Evolutionary conservation across 2,888 invertebrate genomes (phyloP).

Genomic region (Terebella lapidaria): DNA sequence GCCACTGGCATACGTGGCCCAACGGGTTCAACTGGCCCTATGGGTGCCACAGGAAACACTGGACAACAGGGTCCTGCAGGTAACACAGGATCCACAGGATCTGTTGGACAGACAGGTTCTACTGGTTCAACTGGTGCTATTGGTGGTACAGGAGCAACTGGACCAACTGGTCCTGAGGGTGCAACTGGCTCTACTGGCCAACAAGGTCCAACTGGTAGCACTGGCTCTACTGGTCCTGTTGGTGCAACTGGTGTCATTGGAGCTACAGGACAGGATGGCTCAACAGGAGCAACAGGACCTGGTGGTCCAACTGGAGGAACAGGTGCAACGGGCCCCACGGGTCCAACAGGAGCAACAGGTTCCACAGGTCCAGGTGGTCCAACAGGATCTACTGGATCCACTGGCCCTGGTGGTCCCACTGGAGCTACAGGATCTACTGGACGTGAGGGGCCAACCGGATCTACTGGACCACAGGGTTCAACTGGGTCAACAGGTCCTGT

Average conservation of each 20-base stretch:
- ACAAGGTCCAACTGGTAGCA: constrained; percentile 2
- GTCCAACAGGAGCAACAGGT: constrained; percentile 1
- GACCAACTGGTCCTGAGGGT: constrained; percentile 1
- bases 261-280: not conserved
- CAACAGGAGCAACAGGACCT: not conserved
- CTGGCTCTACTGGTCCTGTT: constrained; percentile 2
- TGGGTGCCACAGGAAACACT: not conserved
- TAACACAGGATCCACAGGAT: constrained; percentile 14
- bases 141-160: not conserved
- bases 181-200: constrained; percentile 2
- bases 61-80: not conserved
- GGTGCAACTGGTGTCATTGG: constrained; percentile 4
- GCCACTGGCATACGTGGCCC: not conserved
- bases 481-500: constrained; percentile 12
- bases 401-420: not conserved
- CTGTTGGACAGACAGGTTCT: constrained; percentile 1
- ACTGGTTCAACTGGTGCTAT: constrained; percentile 5
- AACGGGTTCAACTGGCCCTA: not conserved
- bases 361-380: not conserved
- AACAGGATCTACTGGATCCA: not conserved
- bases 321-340: not conserved
- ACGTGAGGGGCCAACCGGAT: constrained; percentile 11
- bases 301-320: not conserved
- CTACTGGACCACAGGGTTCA: constrained; percentile 7
- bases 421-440: constrained; percentile 15